Evolutionary conservation across 2,888 invertebrate species (phyloP), one percentile per base, ranked within the genome.

Genomic region (Taenaris catops): DNA sequence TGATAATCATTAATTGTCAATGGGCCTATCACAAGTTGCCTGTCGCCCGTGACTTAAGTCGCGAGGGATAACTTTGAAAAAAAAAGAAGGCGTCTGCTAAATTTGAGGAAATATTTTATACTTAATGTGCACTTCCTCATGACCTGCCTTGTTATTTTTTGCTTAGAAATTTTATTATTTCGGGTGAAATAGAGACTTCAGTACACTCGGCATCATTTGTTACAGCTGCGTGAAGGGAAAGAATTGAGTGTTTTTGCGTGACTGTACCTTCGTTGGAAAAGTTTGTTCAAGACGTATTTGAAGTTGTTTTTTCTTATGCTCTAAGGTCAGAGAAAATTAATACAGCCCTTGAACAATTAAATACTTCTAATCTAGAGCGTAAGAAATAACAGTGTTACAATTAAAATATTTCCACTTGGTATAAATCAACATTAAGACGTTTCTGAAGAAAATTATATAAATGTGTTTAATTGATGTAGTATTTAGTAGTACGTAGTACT

Each of bases 51-150:
- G 1, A 25, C 41, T 45, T 43, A 18, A 1, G 27, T 41, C 37
- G 33, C 4, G 28, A 9, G 48, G 44, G 9, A 27, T 41, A 38
- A 45, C 46, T 54, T 60, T n/a, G n/a, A n/a, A n/a, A 58, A 63
- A 71, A 70, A 69, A 57, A 58, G 51, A 51, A 53, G 55, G 58
- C 37, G 39, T 39, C 43, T 33, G 53, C 58, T 58, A 63, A 66
- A 71, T 70, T 71, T 55, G 56, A 55, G 59, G 53, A 48, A 58
- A 63, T 73, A 74, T 70, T 72, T 72, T 64, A 68, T 58, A 58
- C 63, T 55, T 54, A 63, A 66, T 48, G 49, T 36, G 42, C 44
- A 45, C 46, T 51, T 46, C 44, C 48, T 47, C 49, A 46, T 42
- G 39, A 37, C 31, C 29, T 23, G 34, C 28, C 29, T 26, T 43